These are phyloP conservation scores for Nipponia nippon DNA, from an alignment of 2,113 vertebrate genomes.

Conservation along the genomic window DNA sequence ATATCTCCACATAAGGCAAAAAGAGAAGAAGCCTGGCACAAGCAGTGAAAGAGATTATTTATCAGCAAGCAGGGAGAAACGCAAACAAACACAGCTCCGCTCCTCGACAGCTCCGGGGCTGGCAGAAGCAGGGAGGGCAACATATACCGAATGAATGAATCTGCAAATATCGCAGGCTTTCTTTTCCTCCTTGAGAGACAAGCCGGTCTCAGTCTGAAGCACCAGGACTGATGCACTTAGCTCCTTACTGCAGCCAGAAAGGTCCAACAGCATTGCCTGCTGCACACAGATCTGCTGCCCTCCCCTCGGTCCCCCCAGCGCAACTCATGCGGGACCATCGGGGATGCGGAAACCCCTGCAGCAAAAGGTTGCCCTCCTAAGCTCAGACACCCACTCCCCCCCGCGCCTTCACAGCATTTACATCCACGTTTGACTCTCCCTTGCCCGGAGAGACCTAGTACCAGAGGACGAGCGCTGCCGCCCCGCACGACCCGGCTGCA, in stretches of 20 bases:
- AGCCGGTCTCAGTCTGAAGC: not conserved
- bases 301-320: accelerated
- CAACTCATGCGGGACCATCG: not conserved
- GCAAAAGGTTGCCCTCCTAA: not conserved
- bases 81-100: not conserved
- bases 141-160: not conserved
- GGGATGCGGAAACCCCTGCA: not conserved
- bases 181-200: not conserved
- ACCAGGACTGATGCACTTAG: not conserved
- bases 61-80: not conserved
- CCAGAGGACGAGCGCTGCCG: not conserved
- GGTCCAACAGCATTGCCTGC: not conserved
- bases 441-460: not conserved
- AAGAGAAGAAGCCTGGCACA: not conserved
- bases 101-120: not conserved
- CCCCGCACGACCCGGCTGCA: not conserved
- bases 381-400: not conserved
- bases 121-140: not conserved
- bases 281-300: not conserved
- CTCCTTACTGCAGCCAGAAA: not conserved
- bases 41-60: not conserved
- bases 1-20: not conserved
- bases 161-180: not conserved
- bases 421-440: not conserved
- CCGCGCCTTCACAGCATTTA: not conserved